Evolutionary conservation across 2,113 vertebrate species (phyloP), one percentile per base, ranked within the genome.

Genomic region (Mastomys natalensis): DNA sequence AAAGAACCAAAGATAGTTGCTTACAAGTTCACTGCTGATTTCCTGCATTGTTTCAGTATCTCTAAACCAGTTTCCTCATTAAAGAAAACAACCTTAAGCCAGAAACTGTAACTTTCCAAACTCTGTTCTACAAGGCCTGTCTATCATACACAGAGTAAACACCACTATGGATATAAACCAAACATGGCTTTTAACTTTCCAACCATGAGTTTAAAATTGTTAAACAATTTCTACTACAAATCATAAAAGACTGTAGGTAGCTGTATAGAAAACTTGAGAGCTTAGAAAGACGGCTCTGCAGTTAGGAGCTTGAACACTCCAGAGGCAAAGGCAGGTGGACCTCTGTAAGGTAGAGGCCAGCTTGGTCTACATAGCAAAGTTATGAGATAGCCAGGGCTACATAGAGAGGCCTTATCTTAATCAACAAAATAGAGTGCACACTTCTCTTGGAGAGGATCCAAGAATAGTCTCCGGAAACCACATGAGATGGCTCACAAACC

Each of bases 31-130:
- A 3, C 17, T 76, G 21, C 53, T 94, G 43, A 4, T 55, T 86
- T 94, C 80, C 34, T 89, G 60, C 66, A 10, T 4, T 77, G 31
- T 84, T 45, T 93, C 9, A 17, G 51, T 11, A 81, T 34, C 86
- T 94, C 17, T 84, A 68, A 45, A 64, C 94, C 81, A 85, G 16
- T n/a, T 81, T 82, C 89, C 17, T 94, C 68, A 88, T 91, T 74
- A 31, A 97, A 90, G 64, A 66, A 95, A 94, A 80, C 64, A 51
- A 29, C n/a, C 53, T 34, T 60, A 82, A 62, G 40, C 8, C 22
- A 90, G 16, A 92, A 91, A 43, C 51, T 37, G 74, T 3, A 88
- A 93, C n/a, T 78, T 95, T 85, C 91, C 43, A 66, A 91, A 87
- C 16, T 5, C 22, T 72, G 4, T 40, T 89, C n/a, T 34, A 96